Conservation (phyloP, 2,113 vertebrate species). For the Physeter macrocephalus region DNA sequence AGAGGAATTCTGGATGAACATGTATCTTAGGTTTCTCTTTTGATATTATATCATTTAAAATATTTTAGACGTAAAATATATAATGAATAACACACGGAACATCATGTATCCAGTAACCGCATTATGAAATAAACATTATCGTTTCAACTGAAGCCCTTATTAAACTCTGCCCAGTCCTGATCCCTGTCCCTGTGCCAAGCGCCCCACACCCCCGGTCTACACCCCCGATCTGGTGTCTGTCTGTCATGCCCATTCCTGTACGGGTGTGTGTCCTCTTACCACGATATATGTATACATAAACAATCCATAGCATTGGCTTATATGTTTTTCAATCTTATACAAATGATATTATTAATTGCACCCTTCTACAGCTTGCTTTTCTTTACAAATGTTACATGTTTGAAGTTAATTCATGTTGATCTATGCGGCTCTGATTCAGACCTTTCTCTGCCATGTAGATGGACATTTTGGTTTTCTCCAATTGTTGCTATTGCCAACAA, state of each 20-base stretch:
- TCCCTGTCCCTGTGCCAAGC: not conserved
- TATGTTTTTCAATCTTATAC: not conserved
- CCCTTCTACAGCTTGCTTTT: not conserved
- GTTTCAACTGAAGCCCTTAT: not conserved
- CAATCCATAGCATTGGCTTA: not conserved
- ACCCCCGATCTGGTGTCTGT: not conserved
- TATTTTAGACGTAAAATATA: not conserved
- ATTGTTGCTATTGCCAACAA: not conserved
- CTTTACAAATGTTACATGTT: not conserved
- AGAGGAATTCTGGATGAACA: not conserved
- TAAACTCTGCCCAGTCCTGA: not conserved
- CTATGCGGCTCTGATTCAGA: not conserved
- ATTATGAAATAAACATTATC: not conserved
- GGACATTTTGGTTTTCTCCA: not conserved
- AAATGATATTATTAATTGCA: not conserved
- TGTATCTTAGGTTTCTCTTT: not conserved
- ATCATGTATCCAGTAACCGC: not conserved
- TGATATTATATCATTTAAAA: not conserved
- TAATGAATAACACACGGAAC: not conserved
- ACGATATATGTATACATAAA: not conserved
- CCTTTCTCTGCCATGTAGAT: not conserved
- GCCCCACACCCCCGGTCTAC: not conserved
- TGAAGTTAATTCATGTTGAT: not conserved
- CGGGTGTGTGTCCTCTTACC: not conserved
- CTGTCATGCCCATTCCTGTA: not conserved